Evolutionary conservation across 2,888 invertebrate genomes (phyloP), one percentile per base, ranked within the genome.

Genomic region (Muschampia plurimacula): DNA sequence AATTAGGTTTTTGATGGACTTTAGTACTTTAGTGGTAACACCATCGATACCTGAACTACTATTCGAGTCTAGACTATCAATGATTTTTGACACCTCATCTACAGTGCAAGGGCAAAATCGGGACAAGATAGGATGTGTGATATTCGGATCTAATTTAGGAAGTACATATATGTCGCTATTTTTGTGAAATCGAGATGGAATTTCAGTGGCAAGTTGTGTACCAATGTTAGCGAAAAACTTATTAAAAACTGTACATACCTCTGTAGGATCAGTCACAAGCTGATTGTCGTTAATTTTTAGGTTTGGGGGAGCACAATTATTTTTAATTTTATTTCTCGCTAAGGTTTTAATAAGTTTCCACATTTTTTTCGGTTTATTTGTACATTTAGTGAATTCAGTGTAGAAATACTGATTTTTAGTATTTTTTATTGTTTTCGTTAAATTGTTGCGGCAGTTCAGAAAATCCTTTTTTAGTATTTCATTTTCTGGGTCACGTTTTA

Each of bases 301-400:
- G 64, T 79, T 80, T 80, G 80, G 83, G 81, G 82, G 86, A 84
- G 85, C 83, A 84, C 82, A 80, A 80, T 74, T 77, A 77, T 76
- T 78, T 78, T 78, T 74, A 76, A 79, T 74, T 80, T 79, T 72
- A 76, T 74, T 73, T 74, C 74, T 75, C 72, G 78, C 76, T 72
- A 69, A 2, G 0, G 39, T 62, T n/a, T 77, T 74, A 6, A 78
- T 76, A 0, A 79, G 22, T 2, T 63, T 55, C 77, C 78, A 78
- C 75, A 77, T 77, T 66, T 77, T 76, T 32, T 74, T 75, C 0
- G 77, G 77, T 44, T 77, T 75, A 28, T 52, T 74, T 9, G 39
- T 13, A 72, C 73, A 74, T 22, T 74, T 74, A 2, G 13, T 57
- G 55, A 77, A 79, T 59, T 69, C 39, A 7, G 68, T 52, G 12